Evolutionary conservation across 2,888 invertebrate genomes (phyloP), one percentile per base, ranked within the genome.

Genomic region (Graphium colonna): DNA sequence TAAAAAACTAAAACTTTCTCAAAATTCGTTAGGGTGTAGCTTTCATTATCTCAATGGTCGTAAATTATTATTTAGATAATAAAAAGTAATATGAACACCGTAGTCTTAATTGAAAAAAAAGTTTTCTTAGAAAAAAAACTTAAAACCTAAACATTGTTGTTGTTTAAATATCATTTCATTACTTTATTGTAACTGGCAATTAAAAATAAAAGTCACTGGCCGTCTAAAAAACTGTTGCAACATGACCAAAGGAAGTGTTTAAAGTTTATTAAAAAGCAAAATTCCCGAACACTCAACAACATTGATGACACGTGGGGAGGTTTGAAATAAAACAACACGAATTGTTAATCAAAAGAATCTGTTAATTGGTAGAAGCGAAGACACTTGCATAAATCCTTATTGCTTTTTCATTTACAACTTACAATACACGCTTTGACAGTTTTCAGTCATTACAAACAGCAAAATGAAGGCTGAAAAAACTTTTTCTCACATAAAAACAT

Each of bases 361-460:
- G 86, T 87, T 87, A 87, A 87, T 86, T 84, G 76, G 77, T 80
- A 82, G 73, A 85, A 86, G 83, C 82, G 79, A 78, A 80, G 84
- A n/a, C 79, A 82, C 82, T 80, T 82, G 69, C 71, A 75, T 18
- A 45, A n/a, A 48, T 54, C 50, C 18, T 40, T 49, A 54, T 50
- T 45, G 54, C 45, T 44, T 54, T 44, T 54, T 49, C 16, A 40
- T 43, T 52, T 41, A 47, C 36, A 36, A 36, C 9, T 21, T 21
- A 33, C 33, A 33, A 2, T 44, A 51, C 45, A 54, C 40, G 42
- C 26, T 43, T 33, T 31, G 31, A 47, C 17, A 28, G 28, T n/a
- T n/a, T n/a, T 36, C 36, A 12, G 12, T 36, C 36, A 13, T 12
- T 36, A 36, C 36, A 36, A 2, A 33, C 12, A 36, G 9, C 36